Evolutionary conservation across 2,888 invertebrate species (phyloP).

Genomic region (Carabus problematicus): DNA sequence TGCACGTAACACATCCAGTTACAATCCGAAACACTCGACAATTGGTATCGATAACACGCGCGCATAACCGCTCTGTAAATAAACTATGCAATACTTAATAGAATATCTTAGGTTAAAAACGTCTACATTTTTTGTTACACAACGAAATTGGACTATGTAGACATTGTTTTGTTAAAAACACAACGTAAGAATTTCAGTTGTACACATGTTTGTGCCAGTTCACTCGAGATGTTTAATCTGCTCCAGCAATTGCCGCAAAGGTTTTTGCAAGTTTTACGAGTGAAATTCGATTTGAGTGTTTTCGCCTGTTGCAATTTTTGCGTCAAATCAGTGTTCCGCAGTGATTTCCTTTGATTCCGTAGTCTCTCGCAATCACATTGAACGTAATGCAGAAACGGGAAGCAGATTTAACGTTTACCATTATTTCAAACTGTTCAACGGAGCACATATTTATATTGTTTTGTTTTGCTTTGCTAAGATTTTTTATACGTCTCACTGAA

Average conservation of each 20-base stretch:
- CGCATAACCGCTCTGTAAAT: not conserved
- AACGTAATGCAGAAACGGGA: slow-evolving; percentile 3
- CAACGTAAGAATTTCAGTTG: too few relatives aligned
- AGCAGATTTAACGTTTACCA: slow-evolving; percentile 14
- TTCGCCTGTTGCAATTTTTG: slow-evolving; percentile 10
- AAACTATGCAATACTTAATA: slow-evolving; percentile 6
- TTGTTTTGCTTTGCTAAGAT: slow-evolving; percentile 7
- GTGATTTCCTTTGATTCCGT: slow-evolving; percentile 12
- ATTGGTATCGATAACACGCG: slow-evolving; percentile 25
- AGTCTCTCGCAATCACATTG: slow-evolving; percentile 11
- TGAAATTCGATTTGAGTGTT: not conserved
- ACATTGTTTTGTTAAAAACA: too few relatives aligned
- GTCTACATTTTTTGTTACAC: too few relatives aligned
- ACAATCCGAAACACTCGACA: slow-evolving; percentile 18
- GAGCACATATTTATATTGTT: not conserved
- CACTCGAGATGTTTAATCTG: not conserved
- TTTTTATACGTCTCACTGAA: too few relatives aligned
- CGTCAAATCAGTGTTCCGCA: slow-evolving; percentile 5
- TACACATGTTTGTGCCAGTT: too few relatives aligned
- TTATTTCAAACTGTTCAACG: slow-evolving; percentile 5
- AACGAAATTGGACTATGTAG: not conserved
- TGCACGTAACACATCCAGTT: slow-evolving; percentile 24
- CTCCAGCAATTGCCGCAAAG: not conserved
- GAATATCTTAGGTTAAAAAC: not conserved
- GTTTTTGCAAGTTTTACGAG: slow-evolving; percentile 3